A percentile compares a stretch with the other conserved stretches of the same genome.
phyloP scores from a whole-genome alignment of 2,888 invertebrate species.

The Pristionchus japonicus region DNA sequence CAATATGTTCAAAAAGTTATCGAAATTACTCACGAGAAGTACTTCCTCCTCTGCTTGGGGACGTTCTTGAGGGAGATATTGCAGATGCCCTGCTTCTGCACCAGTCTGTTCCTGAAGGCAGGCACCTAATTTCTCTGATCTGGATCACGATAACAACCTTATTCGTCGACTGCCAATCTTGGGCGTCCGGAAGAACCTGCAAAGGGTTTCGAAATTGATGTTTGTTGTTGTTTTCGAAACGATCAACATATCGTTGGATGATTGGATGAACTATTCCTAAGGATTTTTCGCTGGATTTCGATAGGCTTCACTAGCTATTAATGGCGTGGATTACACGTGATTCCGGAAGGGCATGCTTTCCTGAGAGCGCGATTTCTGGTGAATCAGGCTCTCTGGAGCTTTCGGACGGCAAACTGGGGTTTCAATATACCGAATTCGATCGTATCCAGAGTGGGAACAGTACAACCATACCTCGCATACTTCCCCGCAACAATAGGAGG shows the following conservation, averaged over 20 bases:
- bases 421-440: neutral
- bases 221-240: neutral
- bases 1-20: neutral
- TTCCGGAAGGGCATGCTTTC: too few species aligned
- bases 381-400: too few species aligned
- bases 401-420: too few species aligned
- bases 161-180: conserved; percentile 43
- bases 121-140: neutral
- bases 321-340: too few species aligned
- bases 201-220: conserved; percentile 44
- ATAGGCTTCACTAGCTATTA: too few species aligned
- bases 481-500: neutral
- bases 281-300: too few species aligned
- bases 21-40: conserved; percentile 63
- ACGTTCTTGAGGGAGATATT: conserved; percentile 74
- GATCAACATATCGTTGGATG: too few species aligned
- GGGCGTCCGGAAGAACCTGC: conserved; percentile 47
- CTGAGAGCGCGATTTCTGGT: too few species aligned
- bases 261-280: too few species aligned
- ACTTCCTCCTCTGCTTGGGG: conserved; percentile 73
- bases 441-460: neutral
- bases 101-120: conserved; percentile 68
- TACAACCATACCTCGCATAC: conserved; percentile 2
- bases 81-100: conserved; percentile 74
- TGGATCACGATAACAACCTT: neutral